Conservation (phyloP, 2,113 vertebrate species). For the Cynoglossus semilaevis region DNA sequence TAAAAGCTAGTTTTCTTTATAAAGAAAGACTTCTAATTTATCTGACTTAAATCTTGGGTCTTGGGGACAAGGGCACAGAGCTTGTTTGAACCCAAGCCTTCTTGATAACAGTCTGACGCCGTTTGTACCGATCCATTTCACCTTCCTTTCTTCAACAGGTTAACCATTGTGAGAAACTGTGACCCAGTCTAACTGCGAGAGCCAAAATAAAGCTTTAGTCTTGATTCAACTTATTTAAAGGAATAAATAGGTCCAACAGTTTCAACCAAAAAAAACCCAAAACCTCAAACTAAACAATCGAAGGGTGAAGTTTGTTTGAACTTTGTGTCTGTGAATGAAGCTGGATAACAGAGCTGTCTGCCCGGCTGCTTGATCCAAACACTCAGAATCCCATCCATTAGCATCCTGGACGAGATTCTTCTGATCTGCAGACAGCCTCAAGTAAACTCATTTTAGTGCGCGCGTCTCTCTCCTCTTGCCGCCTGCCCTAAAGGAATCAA, state of each 20-base stretch:
- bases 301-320: conserved; percentile 37
- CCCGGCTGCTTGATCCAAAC: conserved; percentile 32
- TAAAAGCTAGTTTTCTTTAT: too few relatives aligned
- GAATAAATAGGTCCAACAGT: conserved; percentile 6
- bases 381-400: conserved; percentile 67
- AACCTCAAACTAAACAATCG: neutral
- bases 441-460: conserved; percentile 76
- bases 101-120: too few relatives aligned
- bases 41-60: too few relatives aligned
- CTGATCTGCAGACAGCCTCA: conserved; percentile 77
- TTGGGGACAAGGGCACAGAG: too few relatives aligned
- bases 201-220: conserved; percentile 13
- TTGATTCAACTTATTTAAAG: conserved; percentile 23
- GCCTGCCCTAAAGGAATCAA: conserved; percentile 74
- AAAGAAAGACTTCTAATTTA: too few relatives aligned
- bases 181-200: conserved; percentile 12
- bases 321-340: conserved; percentile 12
- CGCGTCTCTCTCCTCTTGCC: conserved; percentile 58
- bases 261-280: conserved; percentile 22
- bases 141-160: conserved; percentile 11
- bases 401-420: conserved; percentile 74
- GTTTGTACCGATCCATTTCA: too few relatives aligned
- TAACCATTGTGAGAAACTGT: conserved; percentile 14
- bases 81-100: too few relatives aligned
- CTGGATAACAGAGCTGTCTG: conserved; percentile 45